phyloP scores from a whole-genome alignment of 2,888 invertebrate genomes.

The Drosophila monieri region DNA sequence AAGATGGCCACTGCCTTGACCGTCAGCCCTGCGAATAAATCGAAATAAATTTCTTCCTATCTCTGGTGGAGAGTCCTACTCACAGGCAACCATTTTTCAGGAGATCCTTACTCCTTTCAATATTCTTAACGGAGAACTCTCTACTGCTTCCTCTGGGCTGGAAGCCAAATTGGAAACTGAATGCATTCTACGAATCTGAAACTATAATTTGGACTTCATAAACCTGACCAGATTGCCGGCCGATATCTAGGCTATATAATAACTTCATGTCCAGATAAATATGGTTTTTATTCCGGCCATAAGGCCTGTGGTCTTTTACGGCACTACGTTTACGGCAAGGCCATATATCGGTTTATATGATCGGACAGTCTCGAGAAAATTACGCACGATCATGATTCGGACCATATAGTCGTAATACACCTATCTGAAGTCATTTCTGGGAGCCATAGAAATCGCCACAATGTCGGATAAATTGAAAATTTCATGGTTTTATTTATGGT shows the following conservation, averaged over 20 bases:
- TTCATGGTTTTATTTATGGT: conserved; percentile 53
- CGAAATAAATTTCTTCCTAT: not conserved
- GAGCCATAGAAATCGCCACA: conserved; percentile 58
- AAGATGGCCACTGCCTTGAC: conserved; percentile 77
- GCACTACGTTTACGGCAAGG: conserved; percentile 32
- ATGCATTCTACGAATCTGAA: conserved; percentile 40
- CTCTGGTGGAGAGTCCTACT: conserved; percentile 33
- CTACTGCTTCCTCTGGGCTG: conserved; percentile 51
- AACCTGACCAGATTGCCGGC: conserved; percentile 42
- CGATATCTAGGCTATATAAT: conserved; percentile 36
- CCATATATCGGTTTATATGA: conserved; percentile 45
- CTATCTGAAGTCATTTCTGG: conserved; percentile 11
- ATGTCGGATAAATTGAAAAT: conserved; percentile 38
- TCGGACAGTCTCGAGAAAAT: conserved; percentile 31
- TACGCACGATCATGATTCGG: conserved; percentile 32
- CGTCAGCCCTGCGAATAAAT: conserved; percentile 63
- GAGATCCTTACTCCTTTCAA: conserved; percentile 31
- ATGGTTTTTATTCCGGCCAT: conserved; percentile 22
- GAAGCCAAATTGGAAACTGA: conserved; percentile 55
- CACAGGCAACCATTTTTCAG: conserved; percentile 66
- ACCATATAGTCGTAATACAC: not conserved
- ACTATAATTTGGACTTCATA: conserved; percentile 58
- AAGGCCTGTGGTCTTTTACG: conserved; percentile 17
- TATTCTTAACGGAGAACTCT: conserved; percentile 23
- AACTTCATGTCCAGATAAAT: conserved; percentile 24